A percentile compares a stretch with the other conserved stretches of the same genome.
These are phyloP conservation scores for Gnathonemus echidnorhynchus DNA, from an alignment of 2,113 vertebrate species.

Conservation along the genomic window DNA sequence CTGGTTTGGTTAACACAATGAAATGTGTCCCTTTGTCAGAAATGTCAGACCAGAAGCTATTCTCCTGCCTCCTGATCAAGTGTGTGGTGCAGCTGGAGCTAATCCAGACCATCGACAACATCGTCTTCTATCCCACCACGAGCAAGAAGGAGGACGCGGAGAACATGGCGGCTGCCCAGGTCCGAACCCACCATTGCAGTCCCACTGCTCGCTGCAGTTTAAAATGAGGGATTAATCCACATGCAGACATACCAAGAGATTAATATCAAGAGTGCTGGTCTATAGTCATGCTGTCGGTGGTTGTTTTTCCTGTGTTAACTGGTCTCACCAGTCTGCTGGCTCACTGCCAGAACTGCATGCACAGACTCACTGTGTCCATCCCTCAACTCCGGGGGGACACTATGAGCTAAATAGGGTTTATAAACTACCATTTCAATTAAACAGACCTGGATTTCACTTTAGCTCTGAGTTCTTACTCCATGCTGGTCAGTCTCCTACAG, in stretches of 20 bases:
- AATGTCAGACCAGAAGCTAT: slow-evolving; percentile 82
- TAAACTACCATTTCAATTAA: background rate
- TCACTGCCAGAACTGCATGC: background rate
- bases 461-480: background rate
- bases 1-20: background rate
- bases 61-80: slow-evolving; percentile 92
- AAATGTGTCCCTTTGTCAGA: slow-evolving; percentile 36
- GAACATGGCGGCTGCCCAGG: slow-evolving; percentile 93
- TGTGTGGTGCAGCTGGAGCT: slow-evolving; percentile 94
- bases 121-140: slow-evolving; percentile 90
- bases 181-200: slow-evolving; percentile 26
- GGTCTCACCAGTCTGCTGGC: background rate
- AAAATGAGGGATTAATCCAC: background rate
- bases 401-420: background rate
- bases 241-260: background rate
- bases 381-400: background rate
- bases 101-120: slow-evolving; percentile 95
- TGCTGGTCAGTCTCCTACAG: background rate
- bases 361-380: background rate
- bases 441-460: background rate
- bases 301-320: background rate
- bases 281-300: background rate
- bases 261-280: background rate
- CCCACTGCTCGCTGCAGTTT: background rate
- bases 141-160: slow-evolving; percentile 97